These are phyloP conservation scores for Porites divaricata DNA, from an alignment of 92 coral and sea anemone genomes.

Conservation along the genomic window DNA sequence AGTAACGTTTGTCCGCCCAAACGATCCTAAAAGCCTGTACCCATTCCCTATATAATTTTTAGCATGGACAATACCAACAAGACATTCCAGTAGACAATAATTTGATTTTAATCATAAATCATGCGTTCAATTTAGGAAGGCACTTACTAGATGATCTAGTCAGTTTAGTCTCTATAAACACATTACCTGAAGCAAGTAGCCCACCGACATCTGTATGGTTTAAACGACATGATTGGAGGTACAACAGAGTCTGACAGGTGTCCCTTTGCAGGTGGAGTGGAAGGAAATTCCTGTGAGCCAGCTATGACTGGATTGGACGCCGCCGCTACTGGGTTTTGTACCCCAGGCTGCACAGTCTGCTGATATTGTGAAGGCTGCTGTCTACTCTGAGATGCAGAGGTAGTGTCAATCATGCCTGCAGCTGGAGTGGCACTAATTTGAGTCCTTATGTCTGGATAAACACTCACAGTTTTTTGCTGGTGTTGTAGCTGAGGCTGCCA, in stretches of 20 bases:
- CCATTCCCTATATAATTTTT: too few species aligned
- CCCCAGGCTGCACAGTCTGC: slow-evolving; percentile 24
- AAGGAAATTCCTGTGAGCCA: slow-evolving; percentile 20
- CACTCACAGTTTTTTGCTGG: slow-evolving; percentile 49
- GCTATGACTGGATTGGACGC: slow-evolving; percentile 22
- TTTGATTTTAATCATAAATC: too few species aligned
- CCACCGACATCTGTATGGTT: slow-evolving; percentile 86
- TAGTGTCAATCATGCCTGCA: slow-evolving; percentile 57
- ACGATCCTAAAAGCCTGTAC: too few species aligned
- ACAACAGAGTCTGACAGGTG: slow-evolving; percentile 23
- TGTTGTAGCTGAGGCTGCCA: slow-evolving; percentile 41
- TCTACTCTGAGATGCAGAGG: slow-evolving; percentile 49
- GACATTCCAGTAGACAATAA: not conserved
- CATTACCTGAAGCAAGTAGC: slow-evolving; percentile 69
- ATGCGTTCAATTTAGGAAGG: too few species aligned
- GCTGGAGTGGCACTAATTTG: slow-evolving; percentile 68
- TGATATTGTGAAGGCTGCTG: slow-evolving; percentile 47
- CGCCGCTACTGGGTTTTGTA: slow-evolving; percentile 29
- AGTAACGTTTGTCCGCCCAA: too few species aligned
- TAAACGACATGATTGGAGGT: slow-evolving; percentile 54
- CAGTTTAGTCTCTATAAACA: too few species aligned
- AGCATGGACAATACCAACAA: too few species aligned
- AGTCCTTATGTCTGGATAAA: slow-evolving; percentile 68
- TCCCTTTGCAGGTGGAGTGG: slow-evolving; percentile 36
- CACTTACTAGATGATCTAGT: too few species aligned